phyloP scores from a whole-genome alignment of 2,888 invertebrate species.

The Fragum fragum region DNA sequence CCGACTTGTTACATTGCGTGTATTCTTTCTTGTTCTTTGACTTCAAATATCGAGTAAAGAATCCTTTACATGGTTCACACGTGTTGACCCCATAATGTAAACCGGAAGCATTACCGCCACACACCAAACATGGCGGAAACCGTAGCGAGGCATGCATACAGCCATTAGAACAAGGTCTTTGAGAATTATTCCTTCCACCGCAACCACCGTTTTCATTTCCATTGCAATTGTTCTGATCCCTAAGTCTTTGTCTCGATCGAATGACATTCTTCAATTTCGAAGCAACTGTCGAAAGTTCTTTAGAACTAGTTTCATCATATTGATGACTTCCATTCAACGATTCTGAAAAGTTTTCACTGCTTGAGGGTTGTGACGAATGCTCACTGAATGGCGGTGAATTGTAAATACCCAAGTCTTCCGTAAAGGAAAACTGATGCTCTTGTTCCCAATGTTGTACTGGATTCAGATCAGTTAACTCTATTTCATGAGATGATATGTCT shows the following conservation, averaged over 20 bases:
- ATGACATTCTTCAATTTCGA: conserved; percentile 6
- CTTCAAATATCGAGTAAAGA: conserved; percentile 56
- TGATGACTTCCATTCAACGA: not conserved
- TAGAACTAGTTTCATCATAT: not conserved
- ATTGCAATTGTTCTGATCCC: not conserved
- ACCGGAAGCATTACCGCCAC: conserved; percentile 61
- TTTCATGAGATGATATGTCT: not conserved
- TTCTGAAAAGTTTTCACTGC: not conserved
- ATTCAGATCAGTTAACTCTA: not conserved
- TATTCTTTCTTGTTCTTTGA: conserved; percentile 44
- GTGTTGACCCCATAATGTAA: conserved; percentile 62
- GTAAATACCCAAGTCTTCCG: not conserved
- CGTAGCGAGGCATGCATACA: conserved; percentile 12
- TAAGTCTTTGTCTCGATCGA: not conserved
- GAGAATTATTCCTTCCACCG: not conserved
- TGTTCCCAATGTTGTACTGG: not conserved
- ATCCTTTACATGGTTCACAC: conserved; percentile 67
- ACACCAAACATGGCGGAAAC: conserved; percentile 65
- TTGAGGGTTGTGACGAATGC: not conserved
- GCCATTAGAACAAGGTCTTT: not conserved
- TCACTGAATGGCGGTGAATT: not conserved
- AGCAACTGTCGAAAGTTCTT: not conserved
- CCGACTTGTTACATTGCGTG: conserved; percentile 44
- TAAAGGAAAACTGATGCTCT: not conserved
- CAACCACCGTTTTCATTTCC: not conserved